These are phyloP conservation scores for Myotis davidii DNA, from an alignment of 2,113 vertebrate species.

Conservation along the genomic window DNA sequence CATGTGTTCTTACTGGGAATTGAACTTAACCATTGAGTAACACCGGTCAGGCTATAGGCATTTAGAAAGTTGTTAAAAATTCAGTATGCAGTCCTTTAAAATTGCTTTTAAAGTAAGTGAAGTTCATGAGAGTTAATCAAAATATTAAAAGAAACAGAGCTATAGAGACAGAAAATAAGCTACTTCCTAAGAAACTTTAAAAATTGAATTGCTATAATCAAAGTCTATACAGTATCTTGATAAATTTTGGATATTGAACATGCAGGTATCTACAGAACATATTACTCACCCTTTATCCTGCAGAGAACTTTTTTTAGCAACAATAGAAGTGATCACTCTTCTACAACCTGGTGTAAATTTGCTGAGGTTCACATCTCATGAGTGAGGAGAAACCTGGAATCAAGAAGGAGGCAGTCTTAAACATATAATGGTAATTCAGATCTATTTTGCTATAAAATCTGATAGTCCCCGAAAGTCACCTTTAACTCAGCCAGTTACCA, in stretches of 20 bases:
- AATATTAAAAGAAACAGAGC: not conserved
- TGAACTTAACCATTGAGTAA: no score
- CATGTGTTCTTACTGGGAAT: no score
- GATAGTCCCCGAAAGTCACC: not conserved
- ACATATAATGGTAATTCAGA: not conserved
- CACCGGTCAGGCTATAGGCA: no score
- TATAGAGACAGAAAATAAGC: not conserved
- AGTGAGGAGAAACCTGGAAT: conserved; percentile 33
- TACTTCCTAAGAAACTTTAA: conserved; percentile 20
- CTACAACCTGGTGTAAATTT: not conserved
- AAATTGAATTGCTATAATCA: conserved; percentile 15
- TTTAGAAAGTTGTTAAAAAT: not conserved
- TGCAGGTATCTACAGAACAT: not conserved
- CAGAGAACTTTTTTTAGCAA: not conserved
- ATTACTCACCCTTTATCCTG: conserved; percentile 47
- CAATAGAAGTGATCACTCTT: conserved; percentile 31
- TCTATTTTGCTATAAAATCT: conserved; percentile 1
- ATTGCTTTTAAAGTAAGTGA: conserved; percentile 36
- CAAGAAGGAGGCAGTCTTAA: not conserved
- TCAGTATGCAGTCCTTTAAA: conserved; percentile 13
- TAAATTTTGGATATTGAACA: conserved; percentile 34
- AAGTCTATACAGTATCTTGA: not conserved
- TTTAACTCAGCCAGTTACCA: not conserved
- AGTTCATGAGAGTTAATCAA: not conserved
- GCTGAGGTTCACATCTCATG: not conserved